Base-by-base conservation (phyloP, 2,113 vertebrate species). In the Uria lomvia region DNA sequence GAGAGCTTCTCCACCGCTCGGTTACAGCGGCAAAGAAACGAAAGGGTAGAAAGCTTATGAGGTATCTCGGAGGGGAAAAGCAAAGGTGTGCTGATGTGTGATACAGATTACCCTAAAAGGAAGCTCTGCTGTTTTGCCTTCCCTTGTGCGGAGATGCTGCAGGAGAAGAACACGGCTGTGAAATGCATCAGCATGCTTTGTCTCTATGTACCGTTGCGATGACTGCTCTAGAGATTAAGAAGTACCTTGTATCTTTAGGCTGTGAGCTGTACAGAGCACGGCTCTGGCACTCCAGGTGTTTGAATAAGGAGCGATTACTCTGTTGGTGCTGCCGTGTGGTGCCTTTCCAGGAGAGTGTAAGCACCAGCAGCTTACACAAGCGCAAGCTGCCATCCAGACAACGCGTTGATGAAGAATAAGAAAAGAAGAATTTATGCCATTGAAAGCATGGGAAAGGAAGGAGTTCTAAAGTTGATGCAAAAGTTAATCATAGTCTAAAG, bases 251-350 rank as follows among this genome's bases (percentile, higher is more conserved):
- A 6, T 43, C 40, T 38, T 32, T 15, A 32, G 45, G 15, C 71
- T 43, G 34, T 23, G 23, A 45, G 71, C 38, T 34, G 56, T 30
- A 30, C 6, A 17, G 43, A 56, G 29, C 56, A 38, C 3, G 3
- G 78, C 65, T 36, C 36, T 58, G 55, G 55, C 23, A 15, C 30
- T 24, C 42, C 50, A 12, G 6, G 20, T 18, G 42, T 36, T 13
- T 40, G 38, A 13, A 27, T 9, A 58, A 55, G 50, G 45, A 58
- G 45, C 14, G 43, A 10, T 89, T 66, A 8, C 79, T 55, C 66
- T 36, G 34, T 1, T 66, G 78, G 65, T 8, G 30, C 18, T 74
- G 45, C 16, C 2, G 1, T 2, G 1, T 17, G 30, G 24, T 58
- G 45, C 53, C 34, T 40, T 71, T 40, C 10, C 24, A 62, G 91